These are phyloP conservation scores for Platycheirus rosarum DNA, from an alignment of 2,888 invertebrate genomes.

Conservation along the genomic window DNA sequence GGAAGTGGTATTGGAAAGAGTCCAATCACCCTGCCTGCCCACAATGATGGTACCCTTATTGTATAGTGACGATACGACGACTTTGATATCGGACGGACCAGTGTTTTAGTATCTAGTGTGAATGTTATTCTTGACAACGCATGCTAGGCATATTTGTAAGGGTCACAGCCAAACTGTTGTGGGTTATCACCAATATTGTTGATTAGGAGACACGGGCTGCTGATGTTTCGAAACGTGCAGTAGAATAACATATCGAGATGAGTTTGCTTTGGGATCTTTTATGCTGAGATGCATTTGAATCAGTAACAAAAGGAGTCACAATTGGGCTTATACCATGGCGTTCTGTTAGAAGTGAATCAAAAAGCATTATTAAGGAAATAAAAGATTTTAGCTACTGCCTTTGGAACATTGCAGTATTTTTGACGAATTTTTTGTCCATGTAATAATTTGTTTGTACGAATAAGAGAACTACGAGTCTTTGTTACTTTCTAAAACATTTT, in stretches of 20 bases:
- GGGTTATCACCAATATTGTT: constrained; percentile 47
- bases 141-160: constrained; percentile 33
- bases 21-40: constrained; percentile 56
- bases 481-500: too few relatives aligned
- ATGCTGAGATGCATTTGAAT: too few relatives aligned
- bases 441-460: too few relatives aligned
- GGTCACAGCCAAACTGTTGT: constrained; percentile 46
- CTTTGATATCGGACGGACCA: constrained; percentile 40
- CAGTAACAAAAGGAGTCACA: too few relatives aligned
- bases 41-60: constrained; percentile 50
- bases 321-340: too few relatives aligned
- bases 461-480: too few relatives aligned
- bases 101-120: constrained; percentile 29
- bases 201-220: constrained; percentile 22
- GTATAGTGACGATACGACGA: background rate
- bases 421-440: too few relatives aligned
- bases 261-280: too few relatives aligned
- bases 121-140: constrained; percentile 58
- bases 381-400: too few relatives aligned
- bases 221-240: constrained; percentile 53
- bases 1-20: constrained; percentile 51
- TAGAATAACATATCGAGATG: constrained; percentile 63
- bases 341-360: too few relatives aligned
- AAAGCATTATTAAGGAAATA: too few relatives aligned
- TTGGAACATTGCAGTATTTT: too few relatives aligned